Conservation (phyloP, 2,888 invertebrate genomes). For the Brachypalpus laphriformis region DNA sequence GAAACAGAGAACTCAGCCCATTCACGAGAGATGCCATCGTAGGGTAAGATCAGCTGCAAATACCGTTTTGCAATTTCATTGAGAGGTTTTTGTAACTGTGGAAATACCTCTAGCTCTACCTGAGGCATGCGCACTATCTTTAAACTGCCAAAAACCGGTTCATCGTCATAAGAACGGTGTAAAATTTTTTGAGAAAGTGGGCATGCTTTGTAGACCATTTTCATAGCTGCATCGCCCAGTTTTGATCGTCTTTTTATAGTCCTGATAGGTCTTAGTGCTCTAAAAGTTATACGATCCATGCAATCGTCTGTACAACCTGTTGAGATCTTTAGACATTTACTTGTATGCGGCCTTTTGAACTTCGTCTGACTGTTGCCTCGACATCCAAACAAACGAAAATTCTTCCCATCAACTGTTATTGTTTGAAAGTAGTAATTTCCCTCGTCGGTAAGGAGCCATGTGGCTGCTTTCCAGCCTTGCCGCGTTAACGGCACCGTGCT, state of each 20-base stretch:
- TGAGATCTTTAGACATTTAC: constrained; percentile 33
- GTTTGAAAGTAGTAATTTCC: constrained; percentile 81
- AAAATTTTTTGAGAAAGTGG: constrained; percentile 81
- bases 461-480: constrained; percentile 81
- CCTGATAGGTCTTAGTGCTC: constrained; percentile 76
- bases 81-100: constrained; percentile 79
- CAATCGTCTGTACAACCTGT: constrained; percentile 74
- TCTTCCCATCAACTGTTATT: constrained; percentile 77
- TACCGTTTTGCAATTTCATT: constrained; percentile 81
- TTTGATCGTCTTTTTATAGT: constrained; percentile 75
- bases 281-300: constrained; percentile 75
- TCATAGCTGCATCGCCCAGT: constrained; percentile 77
- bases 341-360: constrained; percentile 77
- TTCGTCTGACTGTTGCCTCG: constrained; percentile 79
- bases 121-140: constrained; percentile 81
- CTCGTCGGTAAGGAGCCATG: constrained; percentile 80
- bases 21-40: constrained; percentile 80
- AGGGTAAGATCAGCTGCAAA: constrained; percentile 80
- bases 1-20: constrained; percentile 83
- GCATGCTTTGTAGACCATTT: constrained; percentile 79
- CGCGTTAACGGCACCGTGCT: constrained; percentile 80
- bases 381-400: constrained; percentile 79
- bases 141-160: constrained; percentile 79
- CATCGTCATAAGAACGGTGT: constrained; percentile 78
- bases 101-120: constrained; percentile 81